Evolutionary conservation across 2,797 vertebrate genomes (phyloP), one percentile per base, ranked within the genome.

Genomic region (Acropternis orthonyx): DNA sequence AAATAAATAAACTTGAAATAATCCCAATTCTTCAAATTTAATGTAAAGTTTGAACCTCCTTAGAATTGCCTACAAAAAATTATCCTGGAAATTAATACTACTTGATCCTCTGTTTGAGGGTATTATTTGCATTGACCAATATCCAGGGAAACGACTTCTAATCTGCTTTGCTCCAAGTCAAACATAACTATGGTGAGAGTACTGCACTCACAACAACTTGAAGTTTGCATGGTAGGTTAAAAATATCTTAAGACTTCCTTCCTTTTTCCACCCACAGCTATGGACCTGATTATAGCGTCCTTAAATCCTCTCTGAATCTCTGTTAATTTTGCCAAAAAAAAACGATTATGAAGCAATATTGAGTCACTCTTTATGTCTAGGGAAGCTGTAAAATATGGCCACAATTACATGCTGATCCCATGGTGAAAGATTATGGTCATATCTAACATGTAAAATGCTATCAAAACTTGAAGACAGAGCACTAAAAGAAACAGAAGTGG

Each of bases 201-300:
- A 63, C 3, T 78, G 51, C 28, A 65, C 28, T 93, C 20, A 19
- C 12, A 73, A 39, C 14, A 71, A 51, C 30, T 72, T 74, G 44
- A 69, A 91, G 36, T 55, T 61, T 61, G 34, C 22, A 30, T 30
- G 21, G 32, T 36, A 86, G 0, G 3, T 77, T 88, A 91, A 96
- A 96, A 94, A 89, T 94, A 88, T 44, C 66, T 72, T 51, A 48
- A 63, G 55, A 71, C 51, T 91, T 92, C 49, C 80, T 95, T 90
- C 63, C 65, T 85, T 87, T 88, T 91, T 65, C 68, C 18, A 83
- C 22, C 30, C 20, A 27, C 28, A 79, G n/a, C 20, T 51, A 85
- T 17, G 39, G 65, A 48, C n/a, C 43, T 75, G 59, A 54, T 74
- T 85, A 67, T n/a, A 91, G 24, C 1, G 2, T 72, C 41, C 49